Evolutionary conservation across 2,888 invertebrate genomes (phyloP).

Genomic region (Sminthurinus aureus): DNA sequence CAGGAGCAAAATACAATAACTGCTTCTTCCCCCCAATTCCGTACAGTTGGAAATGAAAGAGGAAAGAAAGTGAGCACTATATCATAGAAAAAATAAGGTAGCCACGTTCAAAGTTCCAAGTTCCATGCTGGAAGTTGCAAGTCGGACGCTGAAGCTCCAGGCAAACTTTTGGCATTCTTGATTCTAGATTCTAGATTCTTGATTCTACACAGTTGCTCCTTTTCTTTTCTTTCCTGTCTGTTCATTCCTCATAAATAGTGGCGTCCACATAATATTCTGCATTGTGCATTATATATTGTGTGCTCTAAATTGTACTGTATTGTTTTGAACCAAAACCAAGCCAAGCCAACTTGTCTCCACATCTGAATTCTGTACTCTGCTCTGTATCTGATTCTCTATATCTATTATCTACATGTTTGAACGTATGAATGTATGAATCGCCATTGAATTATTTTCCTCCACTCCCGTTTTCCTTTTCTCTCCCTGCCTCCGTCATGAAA

Average conservation of each 20-base stretch:
- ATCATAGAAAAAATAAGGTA: too few species aligned
- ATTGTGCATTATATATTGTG: neutral
- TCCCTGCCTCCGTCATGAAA: too few species aligned
- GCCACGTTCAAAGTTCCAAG: neutral
- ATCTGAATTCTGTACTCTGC: neutral
- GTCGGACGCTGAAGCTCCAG: neutral
- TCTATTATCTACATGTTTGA: too few species aligned
- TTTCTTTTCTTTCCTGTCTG: too few species aligned
- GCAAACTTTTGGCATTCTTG: neutral
- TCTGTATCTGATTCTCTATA: too few species aligned
- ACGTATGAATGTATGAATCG: too few species aligned
- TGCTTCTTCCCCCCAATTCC: neutral
- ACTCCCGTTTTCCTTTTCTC: too few species aligned
- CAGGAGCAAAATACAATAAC: neutral
- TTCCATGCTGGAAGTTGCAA: neutral
- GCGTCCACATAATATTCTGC: neutral
- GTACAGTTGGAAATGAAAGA: neutral
- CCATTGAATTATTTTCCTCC: too few species aligned
- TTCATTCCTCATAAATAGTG: too few species aligned
- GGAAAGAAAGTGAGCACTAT: neutral
- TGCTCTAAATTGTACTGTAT: neutral
- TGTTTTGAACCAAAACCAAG: neutral
- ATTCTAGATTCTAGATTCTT: neutral
- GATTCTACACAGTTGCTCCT: neutral
- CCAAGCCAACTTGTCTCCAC: neutral